These are phyloP conservation scores for Fistularia commersonii DNA, from an alignment of 2,797 vertebrate species.

Conservation along the genomic window DNA sequence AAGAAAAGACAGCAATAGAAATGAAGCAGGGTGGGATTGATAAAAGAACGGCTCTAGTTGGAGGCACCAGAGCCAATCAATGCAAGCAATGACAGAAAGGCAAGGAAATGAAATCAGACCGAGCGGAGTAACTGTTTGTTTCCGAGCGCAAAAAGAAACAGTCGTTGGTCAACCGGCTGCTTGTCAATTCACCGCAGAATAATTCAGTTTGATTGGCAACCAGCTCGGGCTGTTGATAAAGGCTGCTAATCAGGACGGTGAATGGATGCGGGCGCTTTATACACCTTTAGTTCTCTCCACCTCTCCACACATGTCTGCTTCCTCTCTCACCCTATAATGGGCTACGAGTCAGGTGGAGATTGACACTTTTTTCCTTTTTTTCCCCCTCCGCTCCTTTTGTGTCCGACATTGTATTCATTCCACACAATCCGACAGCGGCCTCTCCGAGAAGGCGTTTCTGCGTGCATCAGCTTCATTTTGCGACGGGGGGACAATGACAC, in stretches of 20 bases:
- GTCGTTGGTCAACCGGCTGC: conserved; percentile 51
- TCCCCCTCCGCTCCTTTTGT: conserved; percentile 51
- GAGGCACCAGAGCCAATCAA: conserved; percentile 60
- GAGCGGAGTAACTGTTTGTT: conserved; percentile 44
- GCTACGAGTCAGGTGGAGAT: conserved; percentile 68
- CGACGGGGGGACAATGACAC: too few relatives aligned
- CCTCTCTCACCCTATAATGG: conserved; percentile 63
- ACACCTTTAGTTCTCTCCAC: conserved; percentile 50
- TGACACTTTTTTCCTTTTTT: conserved; percentile 51
- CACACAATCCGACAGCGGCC: conserved; percentile 37
- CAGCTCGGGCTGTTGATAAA: conserved; percentile 47
- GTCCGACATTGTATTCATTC: conserved; percentile 56
- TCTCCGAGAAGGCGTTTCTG: conserved; percentile 35
- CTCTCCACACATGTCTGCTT: conserved; percentile 31
- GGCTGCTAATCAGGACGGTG: conserved; percentile 58
- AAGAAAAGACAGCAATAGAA: conserved; percentile 22
- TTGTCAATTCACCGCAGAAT: conserved; percentile 56
- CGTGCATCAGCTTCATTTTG: conserved; percentile 12
- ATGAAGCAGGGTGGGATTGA: conserved; percentile 37
- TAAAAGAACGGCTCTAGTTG: conserved; percentile 48
- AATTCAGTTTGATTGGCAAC: conserved; percentile 58
- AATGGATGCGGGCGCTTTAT: conserved; percentile 46
- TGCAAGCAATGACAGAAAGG: conserved; percentile 54
- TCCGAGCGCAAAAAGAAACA: conserved; percentile 38
- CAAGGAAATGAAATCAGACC: conserved; percentile 64